Evolutionary conservation across 2,888 invertebrate species (phyloP).

Genomic region (Pseudococcus longispinus): DNA sequence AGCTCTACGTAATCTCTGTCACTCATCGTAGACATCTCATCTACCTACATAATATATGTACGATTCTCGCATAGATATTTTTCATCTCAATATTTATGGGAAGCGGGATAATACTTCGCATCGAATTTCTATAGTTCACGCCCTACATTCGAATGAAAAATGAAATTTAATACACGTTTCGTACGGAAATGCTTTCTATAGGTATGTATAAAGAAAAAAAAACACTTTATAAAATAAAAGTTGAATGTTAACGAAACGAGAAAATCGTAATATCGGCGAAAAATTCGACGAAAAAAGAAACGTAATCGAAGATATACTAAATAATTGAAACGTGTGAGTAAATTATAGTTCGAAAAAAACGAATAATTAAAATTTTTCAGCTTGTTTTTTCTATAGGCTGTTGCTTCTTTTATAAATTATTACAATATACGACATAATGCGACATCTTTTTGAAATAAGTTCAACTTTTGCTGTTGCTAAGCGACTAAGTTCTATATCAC

Average conservation of each 20-base stretch:
- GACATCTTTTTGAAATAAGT: slow-evolving; percentile 52
- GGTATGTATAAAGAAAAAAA: not conserved
- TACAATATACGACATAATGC: slow-evolving; percentile 42
- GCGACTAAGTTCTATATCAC: slow-evolving; percentile 49
- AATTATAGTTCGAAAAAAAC: not conserved
- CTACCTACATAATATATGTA: not conserved
- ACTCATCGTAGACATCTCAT: not conserved
- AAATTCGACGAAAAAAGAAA: not conserved
- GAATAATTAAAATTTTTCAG: slow-evolving; percentile 26
- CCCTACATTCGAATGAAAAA: slow-evolving; percentile 4
- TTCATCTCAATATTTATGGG: not conserved
- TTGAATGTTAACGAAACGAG: not conserved
- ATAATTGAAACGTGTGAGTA: not conserved
- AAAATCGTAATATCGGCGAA: not conserved
- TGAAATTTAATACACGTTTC: slow-evolving; percentile 6
- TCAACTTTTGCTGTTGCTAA: slow-evolving; percentile 54
- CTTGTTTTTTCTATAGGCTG: slow-evolving; percentile 29
- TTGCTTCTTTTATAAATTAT: slow-evolving; percentile 44
- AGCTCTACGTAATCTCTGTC: not conserved
- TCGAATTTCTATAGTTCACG: not conserved
- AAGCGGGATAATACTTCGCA: not conserved
- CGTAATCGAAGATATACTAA: not conserved
- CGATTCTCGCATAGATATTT: not conserved
- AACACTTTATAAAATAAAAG: not conserved
- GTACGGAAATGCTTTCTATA: not conserved